Percentiles rank a stretch among this genome's conserved stretches.
Evolutionary conservation across 2,888 invertebrate species (phyloP).

Genomic region (Brenthis ino): DNA sequence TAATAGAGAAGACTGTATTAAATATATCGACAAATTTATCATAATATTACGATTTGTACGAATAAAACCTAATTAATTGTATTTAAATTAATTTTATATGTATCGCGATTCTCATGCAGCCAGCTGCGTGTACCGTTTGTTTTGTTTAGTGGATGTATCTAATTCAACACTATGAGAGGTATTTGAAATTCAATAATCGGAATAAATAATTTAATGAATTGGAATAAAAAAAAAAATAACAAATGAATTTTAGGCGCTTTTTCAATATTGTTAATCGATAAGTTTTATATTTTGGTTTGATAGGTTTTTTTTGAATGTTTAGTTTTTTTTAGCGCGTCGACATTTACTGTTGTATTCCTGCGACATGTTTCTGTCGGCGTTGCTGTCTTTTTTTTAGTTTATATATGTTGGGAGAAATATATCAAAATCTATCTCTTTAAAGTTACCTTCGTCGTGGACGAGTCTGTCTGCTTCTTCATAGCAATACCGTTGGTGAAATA

Average conservation of each 20-base stretch:
- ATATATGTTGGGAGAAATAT: slow-evolving; percentile 30
- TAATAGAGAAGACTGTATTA: slow-evolving; percentile 42
- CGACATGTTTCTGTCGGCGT: slow-evolving; percentile 26
- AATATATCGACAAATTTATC: slow-evolving; percentile 37
- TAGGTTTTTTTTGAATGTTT: slow-evolving; percentile 36
- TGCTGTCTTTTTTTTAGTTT: slow-evolving; percentile 37
- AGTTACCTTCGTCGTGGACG: slow-evolving; percentile 37
- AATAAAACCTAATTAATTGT: slow-evolving; percentile 13
- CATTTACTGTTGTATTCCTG: slow-evolving; percentile 9
- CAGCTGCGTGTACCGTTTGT: slow-evolving; percentile 5
- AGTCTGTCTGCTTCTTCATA: slow-evolving; percentile 18
- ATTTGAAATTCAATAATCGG: slow-evolving; percentile 27
- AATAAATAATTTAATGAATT: slow-evolving; percentile 48
- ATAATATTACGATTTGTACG: slow-evolving; percentile 28
- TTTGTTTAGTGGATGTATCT: slow-evolving; percentile 16
- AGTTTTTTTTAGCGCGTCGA: slow-evolving; percentile 43
- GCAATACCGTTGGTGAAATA: slow-evolving; percentile 13
- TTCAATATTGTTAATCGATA: slow-evolving; percentile 57
- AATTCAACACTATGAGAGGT: slow-evolving; percentile 8
- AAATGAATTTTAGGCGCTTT: slow-evolving; percentile 61
- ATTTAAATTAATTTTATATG: slow-evolving; percentile 20
- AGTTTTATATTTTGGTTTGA: slow-evolving; percentile 53
- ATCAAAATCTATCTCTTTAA: slow-evolving; percentile 33
- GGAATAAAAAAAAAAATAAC: slow-evolving; percentile 49
- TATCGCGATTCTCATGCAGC: slow-evolving; percentile 8